Percentiles rank a stretch among this genome's conserved stretches.
These are phyloP conservation scores for Petrolisthes cinctipes DNA, from an alignment of 2,888 invertebrate species.

Conservation along the genomic window DNA sequence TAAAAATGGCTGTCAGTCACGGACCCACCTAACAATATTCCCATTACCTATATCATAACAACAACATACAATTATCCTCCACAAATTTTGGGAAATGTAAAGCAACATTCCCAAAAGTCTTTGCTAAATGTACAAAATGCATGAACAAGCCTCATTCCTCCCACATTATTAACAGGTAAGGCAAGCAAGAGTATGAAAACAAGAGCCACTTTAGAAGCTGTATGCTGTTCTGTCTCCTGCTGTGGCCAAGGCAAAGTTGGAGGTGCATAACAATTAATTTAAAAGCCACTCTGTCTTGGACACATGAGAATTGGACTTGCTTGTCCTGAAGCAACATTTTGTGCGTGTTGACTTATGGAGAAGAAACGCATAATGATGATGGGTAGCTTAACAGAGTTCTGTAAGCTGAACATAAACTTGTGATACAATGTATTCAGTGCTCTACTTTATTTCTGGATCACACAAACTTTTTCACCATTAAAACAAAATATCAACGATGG, in stretches of 20 bases:
- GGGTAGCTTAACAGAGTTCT: background rate
- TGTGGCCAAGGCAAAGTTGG: constrained; percentile 41
- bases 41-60: constrained; percentile 34
- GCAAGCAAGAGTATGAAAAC: constrained; percentile 56
- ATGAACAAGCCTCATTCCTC: constrained; percentile 24
- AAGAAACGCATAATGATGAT: constrained; percentile 25
- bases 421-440: too few species aligned
- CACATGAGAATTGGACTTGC: constrained; percentile 29
- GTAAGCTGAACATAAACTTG: background rate
- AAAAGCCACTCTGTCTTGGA: constrained; percentile 40
- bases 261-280: constrained; percentile 16
- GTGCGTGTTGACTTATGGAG: constrained; percentile 48
- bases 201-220: constrained; percentile 45
- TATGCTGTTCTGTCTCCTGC: constrained; percentile 14
- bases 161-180: constrained; percentile 44
- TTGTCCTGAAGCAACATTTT: constrained; percentile 50
- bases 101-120: constrained; percentile 24
- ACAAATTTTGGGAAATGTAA: constrained; percentile 15
- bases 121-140: constrained; percentile 44
- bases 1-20: constrained; percentile 31
- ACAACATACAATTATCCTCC: constrained; percentile 24
- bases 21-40: constrained; percentile 35
- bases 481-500: background rate
- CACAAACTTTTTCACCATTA: background rate
- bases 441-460: background rate